Evolutionary conservation across 2,888 invertebrate species (phyloP).

Genomic region (Heliconius charithonia): DNA sequence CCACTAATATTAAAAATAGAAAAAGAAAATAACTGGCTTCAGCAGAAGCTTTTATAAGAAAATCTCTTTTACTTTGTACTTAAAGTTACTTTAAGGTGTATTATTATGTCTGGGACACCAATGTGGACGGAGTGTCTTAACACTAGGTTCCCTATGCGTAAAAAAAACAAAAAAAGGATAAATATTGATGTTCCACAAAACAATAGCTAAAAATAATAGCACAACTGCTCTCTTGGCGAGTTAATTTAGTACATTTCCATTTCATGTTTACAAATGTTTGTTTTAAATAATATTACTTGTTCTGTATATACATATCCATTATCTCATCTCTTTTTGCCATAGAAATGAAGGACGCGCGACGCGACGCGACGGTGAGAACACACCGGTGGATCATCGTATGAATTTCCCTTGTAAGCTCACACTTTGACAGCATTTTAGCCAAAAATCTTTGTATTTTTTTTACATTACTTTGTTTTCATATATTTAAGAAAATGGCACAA

Average conservation of each 20-base stretch:
- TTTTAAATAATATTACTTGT: too few relatives aligned
- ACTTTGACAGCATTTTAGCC: not conserved
- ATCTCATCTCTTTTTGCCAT: not conserved
- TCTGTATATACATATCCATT: not conserved
- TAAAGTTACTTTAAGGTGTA: too few relatives aligned
- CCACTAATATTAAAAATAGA: not conserved
- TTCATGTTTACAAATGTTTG: too few relatives aligned
- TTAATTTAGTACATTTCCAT: too few relatives aligned
- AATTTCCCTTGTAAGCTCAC: not conserved
- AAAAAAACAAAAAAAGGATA: too few relatives aligned
- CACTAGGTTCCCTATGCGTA: too few relatives aligned
- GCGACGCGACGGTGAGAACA: not conserved
- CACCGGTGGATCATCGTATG: not conserved
- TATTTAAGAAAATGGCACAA: not conserved
- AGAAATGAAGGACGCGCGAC: not conserved
- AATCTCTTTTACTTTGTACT: too few relatives aligned
- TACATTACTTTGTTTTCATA: not conserved
- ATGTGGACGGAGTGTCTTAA: too few relatives aligned
- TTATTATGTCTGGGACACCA: too few relatives aligned
- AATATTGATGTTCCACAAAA: too few relatives aligned
- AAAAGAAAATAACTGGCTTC: not conserved
- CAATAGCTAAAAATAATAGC: too few relatives aligned
- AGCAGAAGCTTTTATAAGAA: not conserved
- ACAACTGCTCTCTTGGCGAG: too few relatives aligned
- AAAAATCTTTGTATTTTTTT: not conserved